Evolutionary conservation across 2,888 invertebrate species (phyloP).

Genomic region (Amphipyra berbera): DNA sequence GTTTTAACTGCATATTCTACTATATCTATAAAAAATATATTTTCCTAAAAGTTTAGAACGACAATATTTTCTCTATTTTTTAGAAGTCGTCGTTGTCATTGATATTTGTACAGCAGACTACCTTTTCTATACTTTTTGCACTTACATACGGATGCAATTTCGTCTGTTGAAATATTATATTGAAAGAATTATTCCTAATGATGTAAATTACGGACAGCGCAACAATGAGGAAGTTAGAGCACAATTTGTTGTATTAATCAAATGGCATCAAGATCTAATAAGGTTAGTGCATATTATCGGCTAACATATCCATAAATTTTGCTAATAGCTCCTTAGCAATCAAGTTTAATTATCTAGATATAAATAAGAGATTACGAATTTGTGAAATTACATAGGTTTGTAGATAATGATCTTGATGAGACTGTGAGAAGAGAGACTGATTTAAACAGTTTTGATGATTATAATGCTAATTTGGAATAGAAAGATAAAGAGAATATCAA

Average conservation of each 20-base stretch:
- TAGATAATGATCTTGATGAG: too few species aligned
- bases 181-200: slow-evolving; percentile 57
- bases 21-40: too few species aligned
- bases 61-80: slow-evolving; percentile 13
- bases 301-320: not conserved
- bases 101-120: slow-evolving; percentile 65
- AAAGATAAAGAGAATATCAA: too few species aligned
- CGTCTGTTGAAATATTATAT: slow-evolving; percentile 66
- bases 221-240: slow-evolving; percentile 54
- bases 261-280: slow-evolving; percentile 74
- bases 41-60: too few species aligned
- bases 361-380: too few species aligned
- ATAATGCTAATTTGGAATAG: too few species aligned
- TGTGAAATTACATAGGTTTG: too few species aligned
- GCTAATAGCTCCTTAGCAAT: too few species aligned
- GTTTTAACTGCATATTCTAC: not conserved
- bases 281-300: slow-evolving; percentile 55
- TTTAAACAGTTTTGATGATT: too few species aligned
- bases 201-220: slow-evolving; percentile 3
- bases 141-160: slow-evolving; percentile 73
- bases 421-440: too few species aligned
- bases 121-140: slow-evolving; percentile 71
- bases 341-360: too few species aligned
- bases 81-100: slow-evolving; percentile 65
- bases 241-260: slow-evolving; percentile 64